A percentile compares a stretch with the other conserved stretches of the same genome.
Conservation (phyloP, 2,797 vertebrate genomes). For the Decapterus maruadsi region DNA sequence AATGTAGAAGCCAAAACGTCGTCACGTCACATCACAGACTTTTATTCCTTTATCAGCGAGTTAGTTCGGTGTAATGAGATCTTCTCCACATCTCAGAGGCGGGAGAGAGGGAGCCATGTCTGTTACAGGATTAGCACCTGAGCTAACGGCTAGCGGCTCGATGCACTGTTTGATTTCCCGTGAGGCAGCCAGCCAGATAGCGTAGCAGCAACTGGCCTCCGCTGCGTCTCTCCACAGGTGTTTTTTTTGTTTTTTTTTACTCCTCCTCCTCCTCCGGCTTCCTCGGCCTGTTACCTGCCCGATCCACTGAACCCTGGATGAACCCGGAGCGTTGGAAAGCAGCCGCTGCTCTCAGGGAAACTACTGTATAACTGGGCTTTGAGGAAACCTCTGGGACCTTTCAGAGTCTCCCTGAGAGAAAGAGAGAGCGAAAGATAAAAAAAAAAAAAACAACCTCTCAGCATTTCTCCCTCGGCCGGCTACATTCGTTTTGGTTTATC, state of each 20-base stretch:
- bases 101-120: neutral
- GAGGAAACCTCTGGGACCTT: slow-evolving; percentile 2
- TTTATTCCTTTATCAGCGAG: slow-evolving; percentile 21
- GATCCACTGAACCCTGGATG: slow-evolving; percentile 45
- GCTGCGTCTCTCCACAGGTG: slow-evolving; percentile 21
- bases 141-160: neutral
- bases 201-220: neutral
- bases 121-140: slow-evolving; percentile 36
- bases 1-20: slow-evolving; percentile 14
- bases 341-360: slow-evolving; percentile 15
- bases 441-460: neutral
- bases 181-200: neutral
- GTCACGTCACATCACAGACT: neutral
- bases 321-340: slow-evolving; percentile 26
- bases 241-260: too few species aligned
- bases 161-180: slow-evolving; percentile 28
- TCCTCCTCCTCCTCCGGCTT: too few species aligned
- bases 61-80: slow-evolving; percentile 22
- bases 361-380: neutral
- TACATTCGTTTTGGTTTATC: neutral
- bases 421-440: too few species aligned
- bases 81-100: slow-evolving; percentile 25
- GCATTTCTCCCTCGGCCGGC: neutral
- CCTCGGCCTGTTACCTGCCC: slow-evolving; percentile 18
- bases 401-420: neutral